phyloP scores from a whole-genome alignment of 2,113 vertebrate genomes.

The Solenodon paradoxus region DNA sequence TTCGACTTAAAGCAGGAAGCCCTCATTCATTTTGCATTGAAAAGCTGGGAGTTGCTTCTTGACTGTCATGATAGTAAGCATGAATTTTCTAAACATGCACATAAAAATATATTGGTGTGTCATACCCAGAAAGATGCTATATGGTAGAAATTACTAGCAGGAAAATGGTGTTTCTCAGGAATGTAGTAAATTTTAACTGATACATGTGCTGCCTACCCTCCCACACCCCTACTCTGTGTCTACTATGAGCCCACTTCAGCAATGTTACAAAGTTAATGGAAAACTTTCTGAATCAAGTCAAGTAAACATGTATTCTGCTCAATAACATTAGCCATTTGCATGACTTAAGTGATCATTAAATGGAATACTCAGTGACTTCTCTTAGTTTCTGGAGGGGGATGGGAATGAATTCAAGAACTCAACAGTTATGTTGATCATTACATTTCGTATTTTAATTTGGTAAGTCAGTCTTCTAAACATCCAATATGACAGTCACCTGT shows the following conservation, averaged over 20 bases:
- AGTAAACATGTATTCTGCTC: constrained; percentile 17
- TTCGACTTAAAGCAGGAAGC: constrained; percentile 14
- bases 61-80: neutral
- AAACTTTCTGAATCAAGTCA: constrained; percentile 33
- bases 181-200: constrained; percentile 14
- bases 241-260: neutral
- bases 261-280: neutral
- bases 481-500: neutral
- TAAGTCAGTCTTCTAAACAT: neutral
- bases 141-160: constrained; percentile 4
- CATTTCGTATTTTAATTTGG: constrained; percentile 54
- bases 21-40: neutral
- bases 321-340: neutral
- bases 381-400: constrained; percentile 56
- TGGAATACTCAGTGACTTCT: constrained; percentile 41
- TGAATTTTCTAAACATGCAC: constrained; percentile 32
- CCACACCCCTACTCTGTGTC: neutral
- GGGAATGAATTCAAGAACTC: constrained; percentile 8
- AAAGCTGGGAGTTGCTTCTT: constrained; percentile 36
- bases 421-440: constrained; percentile 54
- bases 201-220: neutral
- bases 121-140: constrained; percentile 7
- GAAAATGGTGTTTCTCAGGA: constrained; percentile 63
- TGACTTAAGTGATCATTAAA: constrained; percentile 24
- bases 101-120: constrained; percentile 20